Evolutionary conservation across 2,113 vertebrate species (phyloP).

Genomic region (Trogon surrucura): DNA sequence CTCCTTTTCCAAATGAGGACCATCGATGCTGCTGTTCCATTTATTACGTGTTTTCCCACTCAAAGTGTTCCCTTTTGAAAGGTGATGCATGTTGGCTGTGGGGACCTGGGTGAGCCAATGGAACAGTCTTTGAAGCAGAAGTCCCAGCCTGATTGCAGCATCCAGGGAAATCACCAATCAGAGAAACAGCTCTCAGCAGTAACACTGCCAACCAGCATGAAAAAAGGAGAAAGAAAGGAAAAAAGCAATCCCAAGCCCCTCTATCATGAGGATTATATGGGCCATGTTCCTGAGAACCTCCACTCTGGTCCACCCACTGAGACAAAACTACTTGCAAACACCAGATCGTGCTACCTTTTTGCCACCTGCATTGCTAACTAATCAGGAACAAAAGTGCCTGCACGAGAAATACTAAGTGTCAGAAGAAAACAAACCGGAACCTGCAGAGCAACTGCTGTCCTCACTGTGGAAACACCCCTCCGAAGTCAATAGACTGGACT

Average conservation of each 20-base stretch:
- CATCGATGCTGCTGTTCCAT: background rate
- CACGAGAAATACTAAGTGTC: background rate
- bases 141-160: background rate
- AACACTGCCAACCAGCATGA: background rate
- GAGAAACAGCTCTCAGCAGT: background rate
- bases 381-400: background rate
- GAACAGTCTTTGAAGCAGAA: background rate
- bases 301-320: background rate
- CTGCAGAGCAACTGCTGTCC: background rate
- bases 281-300: background rate
- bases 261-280: background rate
- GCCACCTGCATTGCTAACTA: background rate
- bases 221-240: rapidly evolving
- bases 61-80: background rate
- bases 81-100: rapidly evolving
- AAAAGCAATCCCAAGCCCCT: background rate
- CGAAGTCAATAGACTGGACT: background rate
- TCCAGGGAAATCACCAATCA: rapidly evolving
- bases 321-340: constrained; percentile 17
- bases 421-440: background rate
- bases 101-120: background rate
- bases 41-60: background rate
- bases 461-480: background rate
- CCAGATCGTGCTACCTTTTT: background rate
- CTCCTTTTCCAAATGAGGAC: constrained; percentile 20